Base-by-base conservation (phyloP, 2,888 invertebrate species). In the Automeris io region DNA sequence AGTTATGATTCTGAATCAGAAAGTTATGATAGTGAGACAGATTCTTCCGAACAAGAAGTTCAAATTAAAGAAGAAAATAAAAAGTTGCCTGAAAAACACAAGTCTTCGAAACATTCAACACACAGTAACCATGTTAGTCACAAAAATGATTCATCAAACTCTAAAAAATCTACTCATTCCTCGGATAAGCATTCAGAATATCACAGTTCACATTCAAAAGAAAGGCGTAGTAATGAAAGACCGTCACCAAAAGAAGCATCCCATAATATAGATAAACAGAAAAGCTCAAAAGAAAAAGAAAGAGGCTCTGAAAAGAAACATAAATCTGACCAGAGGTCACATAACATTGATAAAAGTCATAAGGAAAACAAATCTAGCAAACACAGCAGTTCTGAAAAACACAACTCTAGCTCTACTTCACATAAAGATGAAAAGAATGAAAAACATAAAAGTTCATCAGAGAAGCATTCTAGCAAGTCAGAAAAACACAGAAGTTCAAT, bases 31-130 rank as follows among this genome's bases (percentile, higher is more conserved):
- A 72, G 68, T 55, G 70, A 71, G 22, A 71, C 76, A 35, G 69
- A 74, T 9, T 74, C 73, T 19, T 74, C 78, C 23, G 66, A 63
- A 6, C 78, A 80, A 52, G 64, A 76, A 13, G 54, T 49, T 18
- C 69, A 66, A 47, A 42, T 58, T 2, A 70, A 70, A 49, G 57
- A 52, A 40, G 67, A 71, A 63, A 55, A 70, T 18, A 77, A 70
- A 53, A 57, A 76, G 58, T 61, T 67, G 38, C 43, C 48, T 9
- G 62, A 67, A n/a, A 54, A 60, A 41, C 52, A 69, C 41, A 69
- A 54, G 38, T 62, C 68, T 37, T 56, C 61, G 24, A 75, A 67
- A 49, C 65, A 68, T 38, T 57, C 61, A 32, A 58, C 57, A 41
- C 53, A 64, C 33, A 61, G 47, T 48, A 61, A 57, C 35, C 53